A percentile compares a stretch with the other conserved stretches of the same genome.
Evolutionary conservation across 2,888 invertebrate genomes (phyloP).

Genomic region (Tineola bisselliella): DNA sequence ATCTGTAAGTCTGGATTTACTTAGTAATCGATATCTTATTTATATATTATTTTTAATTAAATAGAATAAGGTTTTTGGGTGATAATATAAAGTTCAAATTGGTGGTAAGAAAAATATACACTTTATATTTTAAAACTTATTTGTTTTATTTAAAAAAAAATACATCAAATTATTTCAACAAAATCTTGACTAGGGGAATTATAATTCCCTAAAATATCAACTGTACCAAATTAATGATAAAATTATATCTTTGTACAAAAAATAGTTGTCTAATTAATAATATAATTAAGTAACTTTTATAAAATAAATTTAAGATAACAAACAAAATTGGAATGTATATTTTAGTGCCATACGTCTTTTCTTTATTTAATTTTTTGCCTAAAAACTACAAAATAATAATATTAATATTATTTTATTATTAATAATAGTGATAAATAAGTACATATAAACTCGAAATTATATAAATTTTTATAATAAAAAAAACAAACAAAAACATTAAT

Average conservation of each 20-base stretch:
- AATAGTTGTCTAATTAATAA: too few relatives aligned
- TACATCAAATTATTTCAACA: slow-evolving; percentile 1
- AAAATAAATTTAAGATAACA: background rate
- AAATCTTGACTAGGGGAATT: slow-evolving; percentile 10
- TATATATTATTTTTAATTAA: background rate
- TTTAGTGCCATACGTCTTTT: background rate
- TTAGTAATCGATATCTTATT: background rate
- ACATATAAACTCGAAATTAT: too few relatives aligned
- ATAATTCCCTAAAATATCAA: background rate
- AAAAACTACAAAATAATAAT: background rate
- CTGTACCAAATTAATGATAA: background rate
- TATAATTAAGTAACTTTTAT: slow-evolving; percentile 1
- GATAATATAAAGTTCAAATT: slow-evolving; percentile 10
- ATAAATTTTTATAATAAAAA: too few relatives aligned
- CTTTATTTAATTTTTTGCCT: background rate
- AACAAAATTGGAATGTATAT: background rate
- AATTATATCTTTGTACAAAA: slow-evolving; percentile 1
- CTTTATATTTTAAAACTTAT: background rate
- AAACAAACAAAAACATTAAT: too few relatives aligned
- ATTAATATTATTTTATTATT: background rate
- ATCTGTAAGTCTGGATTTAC: background rate
- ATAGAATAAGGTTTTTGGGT: slow-evolving; percentile 2
- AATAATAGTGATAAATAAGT: too few relatives aligned
- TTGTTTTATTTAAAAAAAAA: slow-evolving; percentile 11
- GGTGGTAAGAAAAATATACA: slow-evolving; percentile 7